These are phyloP conservation scores for Drosophila orosa DNA, from an alignment of 1,140 invertebrate species.

Conservation along the genomic window DNA sequence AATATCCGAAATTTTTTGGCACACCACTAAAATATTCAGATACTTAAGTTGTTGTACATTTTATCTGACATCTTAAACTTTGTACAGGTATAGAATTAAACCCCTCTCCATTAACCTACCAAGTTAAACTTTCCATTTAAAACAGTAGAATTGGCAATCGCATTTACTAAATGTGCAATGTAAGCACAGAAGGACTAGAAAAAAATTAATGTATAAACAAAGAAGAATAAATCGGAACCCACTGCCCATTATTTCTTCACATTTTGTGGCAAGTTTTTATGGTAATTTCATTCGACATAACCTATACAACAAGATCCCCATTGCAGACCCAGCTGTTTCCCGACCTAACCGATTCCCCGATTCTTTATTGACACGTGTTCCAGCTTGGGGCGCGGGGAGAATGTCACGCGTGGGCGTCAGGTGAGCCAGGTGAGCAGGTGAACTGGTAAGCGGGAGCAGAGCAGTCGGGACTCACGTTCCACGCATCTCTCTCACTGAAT, in stretches of 20 bases:
- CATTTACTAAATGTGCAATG: conserved; percentile 11
- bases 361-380: conserved; percentile 41
- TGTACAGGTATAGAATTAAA: not conserved
- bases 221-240: not conserved
- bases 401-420: conserved; percentile 38
- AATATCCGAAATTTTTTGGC: not conserved
- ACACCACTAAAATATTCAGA: not conserved
- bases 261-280: conserved; percentile 15
- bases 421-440: conserved; percentile 9
- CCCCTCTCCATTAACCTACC: not conserved
- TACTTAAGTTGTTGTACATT: not conserved
- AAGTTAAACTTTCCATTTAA: not conserved
- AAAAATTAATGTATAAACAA: not conserved
- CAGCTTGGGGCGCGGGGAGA: not conserved
- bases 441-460: not conserved
- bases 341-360: conserved; percentile 22
- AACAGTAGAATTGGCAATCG: not conserved
- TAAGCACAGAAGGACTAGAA: not conserved
- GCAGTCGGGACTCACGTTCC: conserved; percentile 37
- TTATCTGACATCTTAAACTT: not conserved
- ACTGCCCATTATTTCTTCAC: not conserved
- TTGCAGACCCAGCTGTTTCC: conserved; percentile 16
- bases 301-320: conserved; percentile 3
- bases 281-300: conserved; percentile 27
- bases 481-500: conserved; percentile 25